A percentile compares a stretch with the other conserved stretches of the same genome.
phyloP scores from a whole-genome alignment of 2,797 vertebrate species.

The Spatula clypeata region DNA sequence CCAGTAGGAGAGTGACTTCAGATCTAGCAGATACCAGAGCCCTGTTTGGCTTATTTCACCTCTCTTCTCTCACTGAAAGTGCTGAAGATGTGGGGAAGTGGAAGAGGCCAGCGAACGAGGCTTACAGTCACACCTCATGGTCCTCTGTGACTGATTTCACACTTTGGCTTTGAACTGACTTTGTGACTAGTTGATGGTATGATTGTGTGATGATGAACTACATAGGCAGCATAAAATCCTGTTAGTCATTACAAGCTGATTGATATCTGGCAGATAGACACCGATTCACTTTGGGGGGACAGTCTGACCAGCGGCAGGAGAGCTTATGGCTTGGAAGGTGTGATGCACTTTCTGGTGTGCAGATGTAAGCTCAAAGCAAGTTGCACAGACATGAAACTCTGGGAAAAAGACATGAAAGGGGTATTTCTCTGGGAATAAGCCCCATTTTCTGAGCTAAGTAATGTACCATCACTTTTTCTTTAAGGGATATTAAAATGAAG shows the following conservation, averaged over 20 bases:
- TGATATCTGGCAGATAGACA: background rate
- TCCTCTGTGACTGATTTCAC: background rate
- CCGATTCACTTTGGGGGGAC: background rate
- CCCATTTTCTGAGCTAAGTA: background rate
- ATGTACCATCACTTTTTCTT: background rate
- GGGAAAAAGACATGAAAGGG: background rate
- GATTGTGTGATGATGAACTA: accelerated
- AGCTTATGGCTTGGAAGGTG: background rate
- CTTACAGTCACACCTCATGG: background rate
- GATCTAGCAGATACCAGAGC: background rate
- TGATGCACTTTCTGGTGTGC: accelerated
- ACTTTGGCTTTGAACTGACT: background rate
- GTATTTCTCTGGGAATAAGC: background rate
- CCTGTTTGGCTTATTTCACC: background rate
- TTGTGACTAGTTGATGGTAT: background rate
- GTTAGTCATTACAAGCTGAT: background rate
- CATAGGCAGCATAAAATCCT: background rate
- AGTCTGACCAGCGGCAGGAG: background rate
- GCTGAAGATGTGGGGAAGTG: background rate
- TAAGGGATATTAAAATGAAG: background rate
- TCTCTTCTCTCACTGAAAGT: background rate
- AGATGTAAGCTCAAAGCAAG: background rate
- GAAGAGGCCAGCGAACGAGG: background rate
- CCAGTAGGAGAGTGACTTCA: background rate
- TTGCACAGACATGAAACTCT: background rate